Evolutionary conservation across 2,113 vertebrate genomes (phyloP).

Genomic region (Barbus barbus): DNA sequence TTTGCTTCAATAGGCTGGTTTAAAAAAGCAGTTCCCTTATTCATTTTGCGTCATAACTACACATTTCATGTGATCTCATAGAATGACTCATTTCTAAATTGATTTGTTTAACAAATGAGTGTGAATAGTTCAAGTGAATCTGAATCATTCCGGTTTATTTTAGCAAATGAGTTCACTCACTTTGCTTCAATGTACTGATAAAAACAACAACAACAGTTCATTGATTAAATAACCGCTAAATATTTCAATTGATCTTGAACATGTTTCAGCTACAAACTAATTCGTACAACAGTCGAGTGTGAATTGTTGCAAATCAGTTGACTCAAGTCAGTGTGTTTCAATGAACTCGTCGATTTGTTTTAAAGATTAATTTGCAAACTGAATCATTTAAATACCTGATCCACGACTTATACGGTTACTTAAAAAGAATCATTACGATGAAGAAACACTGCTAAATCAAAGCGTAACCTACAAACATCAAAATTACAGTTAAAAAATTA

Average conservation of each 20-base stretch:
- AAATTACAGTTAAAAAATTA: not conserved
- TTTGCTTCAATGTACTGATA: not conserved
- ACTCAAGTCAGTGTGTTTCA: not conserved
- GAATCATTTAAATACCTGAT: not conserved
- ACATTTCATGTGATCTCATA: not conserved
- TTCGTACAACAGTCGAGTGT: no score
- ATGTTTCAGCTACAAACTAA: not conserved
- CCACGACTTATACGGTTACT: not conserved
- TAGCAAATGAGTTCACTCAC: not conserved
- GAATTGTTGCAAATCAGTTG: not conserved
- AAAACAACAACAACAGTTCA: not conserved
- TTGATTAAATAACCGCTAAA: not conserved
- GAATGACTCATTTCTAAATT: not conserved
- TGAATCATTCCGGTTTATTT: no score
- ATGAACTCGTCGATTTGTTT: not conserved
- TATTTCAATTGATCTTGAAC: not conserved
- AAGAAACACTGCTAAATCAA: conserved; percentile 1
- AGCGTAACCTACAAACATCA: not conserved
- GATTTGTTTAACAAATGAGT: not conserved
- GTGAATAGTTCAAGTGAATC: not conserved
- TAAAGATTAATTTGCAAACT: not conserved
- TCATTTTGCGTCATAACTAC: not conserved
- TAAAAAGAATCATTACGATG: not conserved
- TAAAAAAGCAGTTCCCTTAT: no score
- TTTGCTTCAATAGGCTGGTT: not conserved